These are phyloP conservation scores for Phlogophora meticulosa DNA, from an alignment of 2,888 invertebrate genomes.

Conservation along the genomic window DNA sequence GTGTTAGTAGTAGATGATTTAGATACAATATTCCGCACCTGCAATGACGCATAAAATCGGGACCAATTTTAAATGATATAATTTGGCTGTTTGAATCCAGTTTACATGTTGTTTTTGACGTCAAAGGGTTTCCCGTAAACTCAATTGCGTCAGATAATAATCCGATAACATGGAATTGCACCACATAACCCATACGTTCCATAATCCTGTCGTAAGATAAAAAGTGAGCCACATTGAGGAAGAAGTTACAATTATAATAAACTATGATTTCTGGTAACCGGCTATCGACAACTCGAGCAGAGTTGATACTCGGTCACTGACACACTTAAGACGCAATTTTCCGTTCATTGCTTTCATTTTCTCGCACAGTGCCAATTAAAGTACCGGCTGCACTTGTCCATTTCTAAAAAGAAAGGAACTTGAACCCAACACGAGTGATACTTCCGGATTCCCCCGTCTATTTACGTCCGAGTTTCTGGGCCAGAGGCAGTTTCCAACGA, in stretches of 20 bases:
- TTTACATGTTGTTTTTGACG: conserved; percentile 1
- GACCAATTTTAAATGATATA: background rate
- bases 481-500: conserved; percentile 30
- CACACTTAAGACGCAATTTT: conserved; percentile 41
- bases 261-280: conserved; percentile 19
- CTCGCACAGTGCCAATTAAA: conserved; percentile 38
- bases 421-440: conserved; percentile 33
- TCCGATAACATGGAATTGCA: background rate
- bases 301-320: conserved; percentile 48
- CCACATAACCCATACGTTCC: no score
- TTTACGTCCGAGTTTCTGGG: conserved; percentile 37
- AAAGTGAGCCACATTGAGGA: background rate
- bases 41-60: background rate
- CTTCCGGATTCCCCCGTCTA: conserved; percentile 33
- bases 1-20: background rate
- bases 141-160: background rate
- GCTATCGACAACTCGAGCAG: conserved; percentile 21
- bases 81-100: background rate
- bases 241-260: conserved; percentile 13
- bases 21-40: background rate
- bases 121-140: background rate
- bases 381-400: conserved; percentile 13
- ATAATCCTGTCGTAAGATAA: background rate
- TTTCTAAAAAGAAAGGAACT: conserved; percentile 37
- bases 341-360: conserved; percentile 38